Conservation (phyloP, 2,113 vertebrate species). For the Lepisosteus oculatus region DNA sequence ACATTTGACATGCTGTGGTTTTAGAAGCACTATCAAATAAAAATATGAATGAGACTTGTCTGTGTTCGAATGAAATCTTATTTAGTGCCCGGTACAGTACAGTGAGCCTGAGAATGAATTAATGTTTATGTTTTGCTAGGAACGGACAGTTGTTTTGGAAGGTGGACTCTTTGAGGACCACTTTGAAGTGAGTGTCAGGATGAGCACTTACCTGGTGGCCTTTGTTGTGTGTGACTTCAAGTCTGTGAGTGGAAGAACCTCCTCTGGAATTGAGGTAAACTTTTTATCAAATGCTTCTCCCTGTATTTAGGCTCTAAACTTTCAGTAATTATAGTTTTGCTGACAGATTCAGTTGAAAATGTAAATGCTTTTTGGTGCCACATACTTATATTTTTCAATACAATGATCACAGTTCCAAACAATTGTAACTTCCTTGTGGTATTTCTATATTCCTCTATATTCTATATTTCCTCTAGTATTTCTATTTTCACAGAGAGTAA, state of each 20-base stretch:
- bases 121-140: constrained; percentile 35
- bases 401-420: too few species aligned
- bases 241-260: constrained; percentile 56
- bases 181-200: constrained; percentile 64
- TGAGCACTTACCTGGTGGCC: constrained; percentile 70
- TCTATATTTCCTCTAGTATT: too few species aligned
- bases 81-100: not conserved
- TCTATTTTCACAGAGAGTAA: too few species aligned
- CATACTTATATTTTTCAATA: too few species aligned
- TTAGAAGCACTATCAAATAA: too few species aligned
- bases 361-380: too few species aligned
- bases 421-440: too few species aligned
- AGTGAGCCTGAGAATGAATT: too few species aligned
- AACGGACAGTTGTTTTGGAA: constrained; percentile 47
- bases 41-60: too few species aligned
- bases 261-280: constrained; percentile 64
- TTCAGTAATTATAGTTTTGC: not conserved
- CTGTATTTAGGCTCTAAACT: not conserved
- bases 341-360: not conserved
- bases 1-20: too few species aligned
- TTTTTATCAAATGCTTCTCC: not conserved
- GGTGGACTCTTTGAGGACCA: constrained; percentile 57
- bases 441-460: too few species aligned
- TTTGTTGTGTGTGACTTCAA: constrained; percentile 71
- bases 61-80: not conserved